Percentiles rank a stretch among this genome's conserved stretches.
Conservation (phyloP, 2,888 invertebrate genomes). For the Agrotis puta region DNA sequence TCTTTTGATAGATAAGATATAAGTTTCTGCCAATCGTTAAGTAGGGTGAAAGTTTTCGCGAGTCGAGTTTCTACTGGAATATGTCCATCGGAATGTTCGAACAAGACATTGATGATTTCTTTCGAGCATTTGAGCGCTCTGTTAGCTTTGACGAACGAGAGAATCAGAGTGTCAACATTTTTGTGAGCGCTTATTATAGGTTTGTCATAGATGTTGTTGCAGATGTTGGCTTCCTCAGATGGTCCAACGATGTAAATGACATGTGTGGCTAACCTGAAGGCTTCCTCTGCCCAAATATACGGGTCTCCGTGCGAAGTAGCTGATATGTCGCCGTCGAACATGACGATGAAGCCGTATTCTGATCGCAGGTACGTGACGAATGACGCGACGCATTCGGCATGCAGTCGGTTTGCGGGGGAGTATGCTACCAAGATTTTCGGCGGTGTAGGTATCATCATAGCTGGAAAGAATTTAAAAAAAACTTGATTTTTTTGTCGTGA, state of each 20-base stretch:
- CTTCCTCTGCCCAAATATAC: slow-evolving; percentile 83
- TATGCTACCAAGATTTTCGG: slow-evolving; percentile 85
- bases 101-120: slow-evolving; percentile 81
- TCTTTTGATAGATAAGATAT: slow-evolving; percentile 84
- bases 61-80: slow-evolving; percentile 81
- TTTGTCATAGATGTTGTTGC: slow-evolving; percentile 85
- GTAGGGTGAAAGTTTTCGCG: slow-evolving; percentile 76
- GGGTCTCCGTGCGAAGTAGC: slow-evolving; percentile 82
- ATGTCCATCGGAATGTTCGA: slow-evolving; percentile 82
- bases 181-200: slow-evolving; percentile 81
- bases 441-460: slow-evolving; percentile 80
- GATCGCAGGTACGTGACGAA: slow-evolving; percentile 82
- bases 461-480: slow-evolving; percentile 62
- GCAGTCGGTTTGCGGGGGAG: slow-evolving; percentile 80
- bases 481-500: background rate
- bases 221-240: slow-evolving; percentile 74
- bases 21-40: slow-evolving; percentile 86
- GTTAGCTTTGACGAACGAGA: slow-evolving; percentile 76
- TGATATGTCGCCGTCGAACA: slow-evolving; percentile 84
- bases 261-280: slow-evolving; percentile 79
- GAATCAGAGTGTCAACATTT: slow-evolving; percentile 78
- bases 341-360: slow-evolving; percentile 83
- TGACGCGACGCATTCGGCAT: slow-evolving; percentile 84
- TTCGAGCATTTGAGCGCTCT: slow-evolving; percentile 72
- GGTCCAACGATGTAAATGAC: slow-evolving; percentile 85